These are phyloP conservation scores for Camponotus floridanus DNA, from an alignment of 1,140 invertebrate genomes.

Conservation along the genomic window DNA sequence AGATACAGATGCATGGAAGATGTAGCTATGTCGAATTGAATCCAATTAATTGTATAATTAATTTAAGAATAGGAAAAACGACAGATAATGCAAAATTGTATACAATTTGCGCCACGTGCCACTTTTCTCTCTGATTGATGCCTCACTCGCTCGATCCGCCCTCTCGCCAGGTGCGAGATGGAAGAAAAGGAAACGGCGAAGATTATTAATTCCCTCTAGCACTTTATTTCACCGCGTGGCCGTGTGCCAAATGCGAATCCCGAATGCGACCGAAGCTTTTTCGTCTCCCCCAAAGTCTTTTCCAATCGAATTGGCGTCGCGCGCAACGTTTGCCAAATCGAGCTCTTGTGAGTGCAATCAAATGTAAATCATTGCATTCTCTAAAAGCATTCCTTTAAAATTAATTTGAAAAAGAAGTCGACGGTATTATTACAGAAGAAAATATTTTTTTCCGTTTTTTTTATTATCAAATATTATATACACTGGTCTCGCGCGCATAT, in stretches of 20 bases:
- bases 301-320: constrained; percentile 49
- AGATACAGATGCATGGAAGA: neutral
- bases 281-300: constrained; percentile 49
- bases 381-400: neutral
- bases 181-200: constrained; percentile 57
- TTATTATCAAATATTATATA: neutral
- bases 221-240: constrained; percentile 70
- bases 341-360: neutral
- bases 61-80: neutral
- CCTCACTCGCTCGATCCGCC: constrained; percentile 62
- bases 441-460: neutral
- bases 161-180: constrained; percentile 62
- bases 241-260: constrained; percentile 70
- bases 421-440: neutral
- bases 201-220: constrained; percentile 72
- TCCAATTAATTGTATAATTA: constrained; percentile 17
- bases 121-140: constrained; percentile 66
- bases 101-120: constrained; percentile 52
- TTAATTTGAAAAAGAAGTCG: constrained; percentile 40
- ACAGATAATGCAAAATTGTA: neutral
- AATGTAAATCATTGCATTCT: neutral
- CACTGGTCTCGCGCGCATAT: neutral
- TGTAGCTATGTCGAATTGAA: neutral
- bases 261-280: constrained; percentile 58
- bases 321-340: constrained; percentile 19